A percentile compares a stretch with the other conserved stretches of the same genome.
These are phyloP conservation scores for Antheraea pernyi DNA, from an alignment of 1,140 invertebrate genomes.

Conservation along the genomic window DNA sequence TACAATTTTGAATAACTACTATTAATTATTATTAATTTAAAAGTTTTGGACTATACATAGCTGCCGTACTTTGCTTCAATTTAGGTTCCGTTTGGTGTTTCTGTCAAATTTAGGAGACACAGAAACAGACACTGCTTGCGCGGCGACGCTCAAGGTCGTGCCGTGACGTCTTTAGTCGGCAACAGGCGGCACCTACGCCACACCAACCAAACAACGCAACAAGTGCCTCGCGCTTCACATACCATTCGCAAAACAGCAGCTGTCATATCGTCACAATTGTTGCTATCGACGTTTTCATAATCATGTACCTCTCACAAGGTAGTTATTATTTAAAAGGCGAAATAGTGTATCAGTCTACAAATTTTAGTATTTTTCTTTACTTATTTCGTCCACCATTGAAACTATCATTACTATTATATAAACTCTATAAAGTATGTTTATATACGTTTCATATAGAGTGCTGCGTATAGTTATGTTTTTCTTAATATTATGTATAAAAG, in stretches of 20 bases:
- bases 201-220: conserved; percentile 70
- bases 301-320: not conserved
- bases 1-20: too few species aligned
- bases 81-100: not conserved
- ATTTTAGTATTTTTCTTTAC: too few species aligned
- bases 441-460: not conserved
- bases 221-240: conserved; percentile 62
- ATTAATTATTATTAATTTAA: too few species aligned
- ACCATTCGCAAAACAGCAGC: conserved; percentile 49
- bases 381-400: too few species aligned
- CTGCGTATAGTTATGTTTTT: not conserved
- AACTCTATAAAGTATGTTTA: too few species aligned
- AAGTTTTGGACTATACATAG: not conserved
- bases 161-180: conserved; percentile 60
- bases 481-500: not conserved
- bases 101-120: conserved; percentile 15
- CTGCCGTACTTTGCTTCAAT: not conserved
- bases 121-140: conserved; percentile 38
- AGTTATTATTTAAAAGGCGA: too few species aligned
- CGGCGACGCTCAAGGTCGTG: conserved; percentile 62
- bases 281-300: conserved; percentile 8
- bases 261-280: conserved; percentile 29
- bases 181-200: conserved; percentile 63
- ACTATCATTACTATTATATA: too few species aligned
- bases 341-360: too few species aligned